Conservation (phyloP, 1,140 invertebrate genomes). For the Drosophila orena region DNA sequence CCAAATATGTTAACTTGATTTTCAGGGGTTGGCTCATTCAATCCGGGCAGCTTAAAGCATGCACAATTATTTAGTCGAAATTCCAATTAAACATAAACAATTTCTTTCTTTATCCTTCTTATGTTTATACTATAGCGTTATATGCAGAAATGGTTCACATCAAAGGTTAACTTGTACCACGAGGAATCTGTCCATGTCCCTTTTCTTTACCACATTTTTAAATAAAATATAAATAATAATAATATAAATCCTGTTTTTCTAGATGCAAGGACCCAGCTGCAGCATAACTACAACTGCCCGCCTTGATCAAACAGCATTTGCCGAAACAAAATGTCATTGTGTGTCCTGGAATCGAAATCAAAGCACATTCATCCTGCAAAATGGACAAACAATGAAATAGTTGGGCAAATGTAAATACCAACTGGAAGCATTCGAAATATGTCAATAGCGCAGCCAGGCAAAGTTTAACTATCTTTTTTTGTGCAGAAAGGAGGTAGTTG, state of each 20-base stretch:
- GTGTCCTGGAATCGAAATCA: conserved; percentile 42
- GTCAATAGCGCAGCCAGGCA: conserved; percentile 23
- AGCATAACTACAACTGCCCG: conserved; percentile 26
- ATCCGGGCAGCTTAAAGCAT: conserved; percentile 29
- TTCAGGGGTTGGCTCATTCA: conserved; percentile 8
- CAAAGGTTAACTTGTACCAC: too few relatives aligned
- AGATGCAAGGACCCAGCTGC: conserved; percentile 2
- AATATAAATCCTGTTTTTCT: not conserved
- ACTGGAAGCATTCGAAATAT: conserved; percentile 12
- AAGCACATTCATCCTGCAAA: conserved; percentile 43
- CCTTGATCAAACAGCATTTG: conserved; percentile 57
- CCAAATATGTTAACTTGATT: conserved; percentile 60
- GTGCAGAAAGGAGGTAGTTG: too few relatives aligned
- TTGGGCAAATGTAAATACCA: conserved; percentile 39
- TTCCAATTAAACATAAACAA: conserved; percentile 28
- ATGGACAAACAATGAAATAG: conserved; percentile 49
- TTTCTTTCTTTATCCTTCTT: not conserved
- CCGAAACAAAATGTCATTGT: conserved; percentile 12
- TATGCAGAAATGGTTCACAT: too few relatives aligned
- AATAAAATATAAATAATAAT: too few relatives aligned
- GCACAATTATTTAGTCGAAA: conserved; percentile 3
- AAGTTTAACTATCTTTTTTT: conserved; percentile 25
- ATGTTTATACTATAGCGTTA: too few relatives aligned
- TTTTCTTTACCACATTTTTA: too few relatives aligned
- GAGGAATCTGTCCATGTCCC: too few relatives aligned